Percentiles rank a stretch among this genome's conserved stretches.
These are phyloP conservation scores for Sebastes schlegelii DNA, from an alignment of 2,113 vertebrate genomes.

Conservation along the genomic window DNA sequence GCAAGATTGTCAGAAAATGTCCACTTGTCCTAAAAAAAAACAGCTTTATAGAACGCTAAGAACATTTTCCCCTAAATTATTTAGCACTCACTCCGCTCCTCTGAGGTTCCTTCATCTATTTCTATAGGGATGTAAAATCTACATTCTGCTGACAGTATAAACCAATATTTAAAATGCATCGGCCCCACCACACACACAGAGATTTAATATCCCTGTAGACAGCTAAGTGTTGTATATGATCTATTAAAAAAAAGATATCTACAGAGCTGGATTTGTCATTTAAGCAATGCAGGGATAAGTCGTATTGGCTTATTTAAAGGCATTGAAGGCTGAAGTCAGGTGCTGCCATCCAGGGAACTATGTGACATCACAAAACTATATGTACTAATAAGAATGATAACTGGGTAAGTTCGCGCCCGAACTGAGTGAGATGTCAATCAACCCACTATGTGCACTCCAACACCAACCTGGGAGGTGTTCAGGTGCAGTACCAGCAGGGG, in stretches of 20 bases:
- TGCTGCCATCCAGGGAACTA: background rate
- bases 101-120: constrained; percentile 15
- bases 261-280: background rate
- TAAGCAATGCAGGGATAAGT: background rate
- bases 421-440: background rate
- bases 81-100: constrained; percentile 19
- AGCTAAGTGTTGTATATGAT: constrained; percentile 12
- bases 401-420: background rate
- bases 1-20: constrained; percentile 37
- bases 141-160: constrained; percentile 21
- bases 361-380: background rate
- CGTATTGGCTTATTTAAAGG: background rate
- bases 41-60: background rate
- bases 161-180: constrained; percentile 34
- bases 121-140: constrained; percentile 35
- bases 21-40: constrained; percentile 33
- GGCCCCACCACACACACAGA: constrained; percentile 2
- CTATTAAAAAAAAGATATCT: background rate
- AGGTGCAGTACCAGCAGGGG: too few species aligned
- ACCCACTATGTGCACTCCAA: background rate
- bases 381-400: background rate
- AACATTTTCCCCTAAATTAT: constrained; percentile 45
- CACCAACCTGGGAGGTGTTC: too few species aligned
- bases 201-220: constrained; percentile 9
- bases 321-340: background rate